Evolutionary conservation across 2,888 invertebrate genomes (phyloP).

Genomic region (Polyommatus icarus): DNA sequence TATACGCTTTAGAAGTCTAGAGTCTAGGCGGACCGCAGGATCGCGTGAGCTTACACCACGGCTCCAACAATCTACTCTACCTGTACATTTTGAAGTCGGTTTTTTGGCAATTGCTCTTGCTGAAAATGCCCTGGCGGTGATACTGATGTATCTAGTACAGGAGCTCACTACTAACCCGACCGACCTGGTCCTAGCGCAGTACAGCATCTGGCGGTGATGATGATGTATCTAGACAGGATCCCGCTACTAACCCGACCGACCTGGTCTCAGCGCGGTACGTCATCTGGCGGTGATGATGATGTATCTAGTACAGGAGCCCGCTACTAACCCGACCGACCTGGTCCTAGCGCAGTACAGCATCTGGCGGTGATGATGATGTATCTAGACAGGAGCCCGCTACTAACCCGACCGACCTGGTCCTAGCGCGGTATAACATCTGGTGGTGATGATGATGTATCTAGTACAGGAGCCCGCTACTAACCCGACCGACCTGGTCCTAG

Average conservation of each 20-base stretch:
- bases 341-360: conserved; percentile 77
- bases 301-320: conserved; percentile 7
- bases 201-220: too few species aligned
- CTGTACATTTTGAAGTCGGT: too few species aligned
- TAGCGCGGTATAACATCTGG: conserved; percentile 75
- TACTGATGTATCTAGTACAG: too few species aligned
- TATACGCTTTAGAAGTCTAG: too few species aligned
- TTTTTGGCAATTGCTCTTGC: too few species aligned
- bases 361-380: conserved; percentile 49
- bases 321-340: conserved; percentile 71
- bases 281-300: conserved; percentile 57
- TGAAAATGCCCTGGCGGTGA: too few species aligned
- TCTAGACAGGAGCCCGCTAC: conserved; percentile 35
- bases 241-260: conserved; percentile 66
- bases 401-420: conserved; percentile 75
- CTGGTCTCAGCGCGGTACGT: conserved; percentile 68
- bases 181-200: too few species aligned
- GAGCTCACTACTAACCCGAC: too few species aligned
- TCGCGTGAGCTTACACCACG: too few species aligned
- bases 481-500: conserved; percentile 76
- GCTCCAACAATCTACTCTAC: too few species aligned
- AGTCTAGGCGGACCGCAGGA: too few species aligned
- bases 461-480: conserved; percentile 43
- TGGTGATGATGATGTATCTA: conserved; percentile 37
- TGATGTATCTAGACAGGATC: conserved; percentile 10